Conservation (phyloP, 2,797 vertebrate genomes). For the Poliocrania exsul region DNA sequence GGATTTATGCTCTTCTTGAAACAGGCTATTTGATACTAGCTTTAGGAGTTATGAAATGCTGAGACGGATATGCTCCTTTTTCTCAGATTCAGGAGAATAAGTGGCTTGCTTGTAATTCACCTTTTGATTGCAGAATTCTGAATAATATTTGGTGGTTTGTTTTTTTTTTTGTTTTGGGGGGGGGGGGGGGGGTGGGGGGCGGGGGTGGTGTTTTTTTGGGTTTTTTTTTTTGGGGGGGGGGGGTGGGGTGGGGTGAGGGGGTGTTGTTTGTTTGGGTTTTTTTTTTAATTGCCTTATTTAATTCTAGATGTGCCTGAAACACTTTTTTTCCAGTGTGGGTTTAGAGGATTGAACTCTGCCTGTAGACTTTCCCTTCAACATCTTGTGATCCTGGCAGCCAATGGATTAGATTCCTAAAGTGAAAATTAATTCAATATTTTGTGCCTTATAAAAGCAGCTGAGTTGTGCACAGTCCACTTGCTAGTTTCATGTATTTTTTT, state of each 20-base stretch:
- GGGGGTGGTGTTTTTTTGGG: background rate
- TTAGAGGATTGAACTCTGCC: background rate
- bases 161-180: background rate
- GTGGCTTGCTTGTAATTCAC: background rate
- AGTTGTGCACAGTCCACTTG: background rate
- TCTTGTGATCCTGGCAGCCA: background rate
- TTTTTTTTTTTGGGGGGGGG: background rate
- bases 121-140: background rate
- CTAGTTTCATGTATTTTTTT: background rate
- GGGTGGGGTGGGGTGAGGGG: rapidly evolving
- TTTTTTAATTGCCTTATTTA: background rate
- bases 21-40: background rate
- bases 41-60: background rate
- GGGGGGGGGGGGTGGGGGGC: no score
- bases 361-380: background rate
- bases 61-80: background rate
- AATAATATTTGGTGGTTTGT: rapidly evolving
- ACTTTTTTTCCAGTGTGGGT: background rate
- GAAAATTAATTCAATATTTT: background rate
- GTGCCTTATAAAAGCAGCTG: background rate
- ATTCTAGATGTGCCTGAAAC: background rate
- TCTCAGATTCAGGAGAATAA: background rate
- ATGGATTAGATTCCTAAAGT: background rate
- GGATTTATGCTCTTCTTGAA: background rate
- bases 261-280: background rate